Percentiles rank a stretch among this genome's conserved stretches.
phyloP scores from a whole-genome alignment of 37 sponge, comb jelly and placozoan species.

The Eunapius fragilis region DNA sequence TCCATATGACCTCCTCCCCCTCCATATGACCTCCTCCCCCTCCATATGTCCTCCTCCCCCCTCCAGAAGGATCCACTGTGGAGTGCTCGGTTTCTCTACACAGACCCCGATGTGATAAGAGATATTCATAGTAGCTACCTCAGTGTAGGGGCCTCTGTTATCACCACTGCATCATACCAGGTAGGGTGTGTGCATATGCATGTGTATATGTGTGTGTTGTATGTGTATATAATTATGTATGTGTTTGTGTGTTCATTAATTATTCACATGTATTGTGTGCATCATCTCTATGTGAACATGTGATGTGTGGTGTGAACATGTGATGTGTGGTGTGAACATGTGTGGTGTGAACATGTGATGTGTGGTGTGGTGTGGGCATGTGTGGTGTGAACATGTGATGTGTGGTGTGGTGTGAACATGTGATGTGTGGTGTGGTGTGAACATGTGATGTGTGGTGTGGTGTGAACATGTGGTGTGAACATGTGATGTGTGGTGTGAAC shows the following conservation, averaged over 20 bases:
- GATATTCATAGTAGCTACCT: slow-evolving; percentile 58
- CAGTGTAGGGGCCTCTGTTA: slow-evolving; percentile 68
- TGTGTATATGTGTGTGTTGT: neutral
- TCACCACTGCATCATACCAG: slow-evolving; percentile 84
- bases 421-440: too few relatives aligned
- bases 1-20: too few relatives aligned
- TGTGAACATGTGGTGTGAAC: too few relatives aligned
- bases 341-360: too few relatives aligned
- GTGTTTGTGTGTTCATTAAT: neutral
- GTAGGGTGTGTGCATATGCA: slow-evolving; percentile 29
- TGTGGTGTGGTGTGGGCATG: too few relatives aligned
- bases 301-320: slow-evolving; percentile 18
- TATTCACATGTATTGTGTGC: too few relatives aligned
- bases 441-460: too few relatives aligned
- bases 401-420: too few relatives aligned
- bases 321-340: neutral
- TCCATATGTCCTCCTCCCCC: too few relatives aligned
- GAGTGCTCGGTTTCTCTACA: slow-evolving; percentile 72
- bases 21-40: too few relatives aligned
- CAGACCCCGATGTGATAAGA: slow-evolving; percentile 55
- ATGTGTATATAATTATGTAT: neutral
- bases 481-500: too few relatives aligned
- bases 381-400: too few relatives aligned
- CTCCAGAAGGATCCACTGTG: slow-evolving; percentile 79
- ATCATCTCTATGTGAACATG: slow-evolving; percentile 2